phyloP scores from a whole-genome alignment of 2,113 vertebrate species.

The Salvator merianae region DNA sequence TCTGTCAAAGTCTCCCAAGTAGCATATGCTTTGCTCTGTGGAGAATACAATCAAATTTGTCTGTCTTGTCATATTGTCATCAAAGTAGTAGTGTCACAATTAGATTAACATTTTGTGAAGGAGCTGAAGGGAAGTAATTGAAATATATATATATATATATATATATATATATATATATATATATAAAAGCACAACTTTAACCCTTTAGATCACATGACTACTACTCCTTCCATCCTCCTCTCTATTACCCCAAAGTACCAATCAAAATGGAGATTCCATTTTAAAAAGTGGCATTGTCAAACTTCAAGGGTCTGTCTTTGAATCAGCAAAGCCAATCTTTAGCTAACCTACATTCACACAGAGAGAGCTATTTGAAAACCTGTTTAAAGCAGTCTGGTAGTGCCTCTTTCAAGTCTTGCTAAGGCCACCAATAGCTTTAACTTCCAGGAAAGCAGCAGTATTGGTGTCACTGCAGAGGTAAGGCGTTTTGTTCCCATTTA shows the following conservation, averaged over 20 bases:
- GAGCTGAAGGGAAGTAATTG: constrained; percentile 80
- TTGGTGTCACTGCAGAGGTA: too few species aligned
- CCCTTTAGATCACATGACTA: constrained; percentile 66
- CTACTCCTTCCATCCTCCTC: constrained; percentile 8
- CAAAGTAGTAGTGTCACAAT: constrained; percentile 91
- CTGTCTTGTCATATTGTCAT: constrained; percentile 92
- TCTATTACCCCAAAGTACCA: constrained; percentile 50
- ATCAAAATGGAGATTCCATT: constrained; percentile 49
- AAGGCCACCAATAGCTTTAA: too few species aligned
- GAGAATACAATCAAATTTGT: constrained; percentile 94
- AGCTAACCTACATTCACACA: too few species aligned
- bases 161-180: constrained; percentile 23
- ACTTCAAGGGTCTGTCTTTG: constrained; percentile 47
- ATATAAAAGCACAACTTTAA: constrained; percentile 76
- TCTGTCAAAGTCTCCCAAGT: constrained; percentile 85
- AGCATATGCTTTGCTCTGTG: constrained; percentile 88
- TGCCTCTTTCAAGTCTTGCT: too few species aligned
- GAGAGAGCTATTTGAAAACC: too few species aligned
- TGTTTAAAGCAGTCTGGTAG: too few species aligned
- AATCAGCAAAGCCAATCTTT: constrained; percentile 51
- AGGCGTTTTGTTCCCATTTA: too few species aligned
- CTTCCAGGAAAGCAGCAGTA: too few species aligned
- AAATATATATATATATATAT: constrained; percentile 5
- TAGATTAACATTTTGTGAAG: constrained; percentile 91
- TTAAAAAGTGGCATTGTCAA: constrained; percentile 36